Evolutionary conservation across 2,888 invertebrate species (phyloP).

Genomic region (Drosophila dives): DNA sequence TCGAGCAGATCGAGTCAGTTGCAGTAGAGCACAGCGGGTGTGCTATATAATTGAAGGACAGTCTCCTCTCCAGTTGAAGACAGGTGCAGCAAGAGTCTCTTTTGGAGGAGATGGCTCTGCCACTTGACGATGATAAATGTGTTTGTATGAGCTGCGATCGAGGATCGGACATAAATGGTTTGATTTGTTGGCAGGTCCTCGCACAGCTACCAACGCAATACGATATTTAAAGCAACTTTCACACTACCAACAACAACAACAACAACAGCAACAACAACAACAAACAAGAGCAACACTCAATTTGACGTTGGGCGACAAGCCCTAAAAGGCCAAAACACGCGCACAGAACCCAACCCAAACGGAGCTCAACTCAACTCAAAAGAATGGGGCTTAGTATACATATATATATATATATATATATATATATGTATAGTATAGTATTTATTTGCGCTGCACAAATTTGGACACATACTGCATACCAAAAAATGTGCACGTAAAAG

Average conservation of each 20-base stretch:
- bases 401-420: background rate
- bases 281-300: constrained; percentile 53
- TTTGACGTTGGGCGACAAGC: constrained; percentile 69
- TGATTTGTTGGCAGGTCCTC: constrained; percentile 71
- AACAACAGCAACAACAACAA: constrained; percentile 7
- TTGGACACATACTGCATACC: constrained; percentile 78
- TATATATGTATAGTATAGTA: constrained; percentile 42
- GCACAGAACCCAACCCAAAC: constrained; percentile 39
- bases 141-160: constrained; percentile 59
- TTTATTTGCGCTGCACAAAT: constrained; percentile 75
- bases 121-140: constrained; percentile 78
- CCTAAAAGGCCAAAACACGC: constrained; percentile 78
- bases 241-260: constrained; percentile 60
- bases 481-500: constrained; percentile 75
- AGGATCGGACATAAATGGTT: constrained; percentile 75
- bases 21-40: constrained; percentile 73
- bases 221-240: constrained; percentile 78
- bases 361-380: constrained; percentile 8
- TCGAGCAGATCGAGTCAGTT: constrained; percentile 10
- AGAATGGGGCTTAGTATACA: background rate
- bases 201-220: constrained; percentile 16
- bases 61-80: constrained; percentile 57
- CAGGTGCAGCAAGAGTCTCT: constrained; percentile 64
- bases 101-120: constrained; percentile 30
- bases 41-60: constrained; percentile 77